Evolutionary conservation across 2,888 invertebrate genomes (phyloP), one percentile per base, ranked within the genome.

Genomic region (Sympetrum striolatum): DNA sequence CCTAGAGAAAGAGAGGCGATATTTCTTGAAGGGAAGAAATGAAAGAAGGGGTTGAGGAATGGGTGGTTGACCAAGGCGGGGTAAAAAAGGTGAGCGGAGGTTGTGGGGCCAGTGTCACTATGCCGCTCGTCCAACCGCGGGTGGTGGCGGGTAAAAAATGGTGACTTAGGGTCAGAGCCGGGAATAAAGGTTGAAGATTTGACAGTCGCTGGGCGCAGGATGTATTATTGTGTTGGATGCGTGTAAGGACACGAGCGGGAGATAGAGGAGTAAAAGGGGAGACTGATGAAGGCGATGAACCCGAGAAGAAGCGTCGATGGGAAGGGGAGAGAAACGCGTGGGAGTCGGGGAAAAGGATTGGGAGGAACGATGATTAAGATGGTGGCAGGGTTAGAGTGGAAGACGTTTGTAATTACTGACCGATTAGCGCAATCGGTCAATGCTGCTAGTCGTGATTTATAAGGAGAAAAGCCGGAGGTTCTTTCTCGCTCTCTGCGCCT

Each of bases 401-500:
- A 31, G 82, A 58, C 53, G 37, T 86, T 86, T 37, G 86, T 86
- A 86, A 86, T 86, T 86, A 86, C 86, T 60, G 86, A 60, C 86
- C 86, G 86, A 60, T 86, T 60, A 58, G 86, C n/a, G 86, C 86
- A 37, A 86, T 86, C 64, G 86, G 86, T 86, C 86, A 86, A 86
- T 60, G 86, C 37, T 60, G 37, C 12, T 58, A 64, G 14, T 25
- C 60, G 37, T 86, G 86, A 86, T 86, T 86, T 82, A 82, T 82
- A 82, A 4, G 44, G 35, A 82, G 58, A 22, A 25, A 48, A 31
- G 10, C 48, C 25, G 60, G 18, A 18, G 18, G 22, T n/a, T 60
- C 60, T 39, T 39, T 39, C 39, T 6, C 44, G 44, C 44, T 64
- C 64, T 64, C 64, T 82, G 82, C 39, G 18, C 44, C 44, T 18